A percentile compares a stretch with the other conserved stretches of the same genome.
These are phyloP conservation scores for Eurytoma adleriae DNA, from an alignment of 2,888 invertebrate genomes.

Conservation along the genomic window DNA sequence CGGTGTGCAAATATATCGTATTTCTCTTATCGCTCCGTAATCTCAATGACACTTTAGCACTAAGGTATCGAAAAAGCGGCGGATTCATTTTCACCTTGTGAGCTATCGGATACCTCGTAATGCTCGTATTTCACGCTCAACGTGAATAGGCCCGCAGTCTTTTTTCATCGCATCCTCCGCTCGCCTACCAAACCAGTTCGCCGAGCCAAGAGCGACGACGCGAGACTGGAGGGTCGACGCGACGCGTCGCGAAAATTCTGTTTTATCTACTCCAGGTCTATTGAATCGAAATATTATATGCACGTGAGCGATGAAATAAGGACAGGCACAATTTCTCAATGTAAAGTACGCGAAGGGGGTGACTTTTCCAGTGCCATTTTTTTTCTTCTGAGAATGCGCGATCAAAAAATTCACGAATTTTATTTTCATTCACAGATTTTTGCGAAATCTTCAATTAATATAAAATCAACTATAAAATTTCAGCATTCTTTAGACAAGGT, in stretches of 20 bases:
- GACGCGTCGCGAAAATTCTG: background rate
- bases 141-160: conserved; percentile 45
- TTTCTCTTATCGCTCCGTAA: background rate
- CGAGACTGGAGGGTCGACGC: conserved; percentile 20
- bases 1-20: conserved; percentile 20
- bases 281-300: conserved; percentile 45
- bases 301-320: background rate
- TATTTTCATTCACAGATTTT: no score
- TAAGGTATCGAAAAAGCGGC: conserved; percentile 6
- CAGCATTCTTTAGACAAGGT: no score
- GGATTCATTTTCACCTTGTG: conserved; percentile 49
- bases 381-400: no score
- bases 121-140: conserved; percentile 48
- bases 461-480: no score
- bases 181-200: conserved; percentile 11
- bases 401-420: no score
- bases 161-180: conserved; percentile 8
- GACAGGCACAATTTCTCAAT: conserved; percentile 39
- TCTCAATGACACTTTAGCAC: conserved; percentile 10
- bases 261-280: conserved; percentile 37
- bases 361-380: background rate
- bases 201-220: background rate
- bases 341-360: conserved; percentile 8
- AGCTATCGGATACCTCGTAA: conserved; percentile 40
- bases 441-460: no score